These are phyloP conservation scores for Poecilobothrus nobilitatus DNA, from an alignment of 2,888 invertebrate genomes.

Conservation along the genomic window DNA sequence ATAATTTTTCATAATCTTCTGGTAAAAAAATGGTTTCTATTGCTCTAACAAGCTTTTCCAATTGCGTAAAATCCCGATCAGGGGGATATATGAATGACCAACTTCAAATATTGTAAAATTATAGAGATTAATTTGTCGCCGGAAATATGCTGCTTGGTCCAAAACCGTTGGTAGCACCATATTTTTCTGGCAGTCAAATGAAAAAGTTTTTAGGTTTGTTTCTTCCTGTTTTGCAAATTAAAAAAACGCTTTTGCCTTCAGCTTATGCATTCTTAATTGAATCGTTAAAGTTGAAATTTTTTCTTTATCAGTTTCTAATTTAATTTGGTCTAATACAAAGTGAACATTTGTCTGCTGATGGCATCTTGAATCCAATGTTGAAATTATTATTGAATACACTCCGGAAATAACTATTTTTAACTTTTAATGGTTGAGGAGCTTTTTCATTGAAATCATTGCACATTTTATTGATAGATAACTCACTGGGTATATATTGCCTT, in stretches of 20 bases:
- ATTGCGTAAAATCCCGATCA: constrained; percentile 29
- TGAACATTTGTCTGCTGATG: too few relatives aligned
- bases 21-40: constrained; percentile 23
- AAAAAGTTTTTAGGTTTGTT: constrained; percentile 14
- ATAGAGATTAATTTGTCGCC: constrained; percentile 12
- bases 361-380: too few relatives aligned
- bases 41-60: constrained; percentile 25
- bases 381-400: too few relatives aligned
- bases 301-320: too few relatives aligned
- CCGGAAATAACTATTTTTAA: too few relatives aligned
- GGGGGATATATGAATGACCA: constrained; percentile 30
- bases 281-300: too few relatives aligned
- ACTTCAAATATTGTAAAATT: constrained; percentile 14
- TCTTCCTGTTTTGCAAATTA: constrained; percentile 21
- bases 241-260: constrained; percentile 26
- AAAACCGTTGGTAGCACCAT: constrained; percentile 12
- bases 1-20: constrained; percentile 26
- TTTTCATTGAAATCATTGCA: too few relatives aligned
- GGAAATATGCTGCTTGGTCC: constrained; percentile 15
- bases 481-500: too few relatives aligned
- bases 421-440: too few relatives aligned
- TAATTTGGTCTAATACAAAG: too few relatives aligned
- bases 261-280: constrained; percentile 26
- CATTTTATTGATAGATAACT: too few relatives aligned
- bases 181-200: constrained; percentile 15